phyloP scores from a whole-genome alignment of 2,888 invertebrate species.

The Strigamia transsilvanica region DNA sequence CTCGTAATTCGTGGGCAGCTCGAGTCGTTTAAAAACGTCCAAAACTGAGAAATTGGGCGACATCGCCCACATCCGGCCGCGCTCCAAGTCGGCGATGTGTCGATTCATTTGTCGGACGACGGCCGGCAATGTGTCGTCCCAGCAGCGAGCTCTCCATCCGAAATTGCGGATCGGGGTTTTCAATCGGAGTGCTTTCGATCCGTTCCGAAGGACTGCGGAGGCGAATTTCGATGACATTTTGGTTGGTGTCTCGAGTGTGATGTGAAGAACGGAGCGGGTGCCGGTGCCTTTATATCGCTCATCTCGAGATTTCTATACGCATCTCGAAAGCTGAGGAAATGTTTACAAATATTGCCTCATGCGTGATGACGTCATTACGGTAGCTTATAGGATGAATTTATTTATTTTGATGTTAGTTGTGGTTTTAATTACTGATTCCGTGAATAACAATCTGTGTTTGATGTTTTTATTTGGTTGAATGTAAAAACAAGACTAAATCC shows the following conservation, averaged over 20 bases:
- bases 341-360: not conserved
- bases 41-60: not conserved
- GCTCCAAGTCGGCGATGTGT: conserved; percentile 19
- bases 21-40: not conserved
- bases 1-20: not conserved
- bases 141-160: not conserved
- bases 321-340: conserved; percentile 14
- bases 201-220: not conserved
- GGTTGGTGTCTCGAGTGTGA: not conserved
- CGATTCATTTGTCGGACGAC: conserved; percentile 49
- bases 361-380: not conserved
- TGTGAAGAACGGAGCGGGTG: not conserved
- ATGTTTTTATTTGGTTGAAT: not conserved
- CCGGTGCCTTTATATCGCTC: not conserved
- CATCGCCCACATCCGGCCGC: not conserved
- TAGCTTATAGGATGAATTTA: no score
- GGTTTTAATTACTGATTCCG: no score
- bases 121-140: not conserved
- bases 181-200: not conserved
- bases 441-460: not conserved
- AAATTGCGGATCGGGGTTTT: not conserved
- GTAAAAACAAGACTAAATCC: no score
- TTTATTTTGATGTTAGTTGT: no score
- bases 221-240: not conserved
- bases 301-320: not conserved